These are phyloP conservation scores for Mus spretus DNA, from an alignment of 2,797 vertebrate species.

Conservation along the genomic window DNA sequence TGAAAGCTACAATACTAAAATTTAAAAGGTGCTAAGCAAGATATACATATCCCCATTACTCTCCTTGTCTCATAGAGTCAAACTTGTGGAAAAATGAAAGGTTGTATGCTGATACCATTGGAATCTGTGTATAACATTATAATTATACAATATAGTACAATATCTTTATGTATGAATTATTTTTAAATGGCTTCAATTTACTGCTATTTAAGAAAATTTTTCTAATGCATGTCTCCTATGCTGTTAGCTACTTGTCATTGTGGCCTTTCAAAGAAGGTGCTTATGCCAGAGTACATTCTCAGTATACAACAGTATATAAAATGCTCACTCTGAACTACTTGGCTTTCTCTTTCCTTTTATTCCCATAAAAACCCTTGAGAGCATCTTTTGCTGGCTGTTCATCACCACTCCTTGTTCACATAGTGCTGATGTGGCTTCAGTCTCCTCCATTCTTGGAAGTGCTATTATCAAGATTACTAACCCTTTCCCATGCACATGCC, in stretches of 20 bases:
- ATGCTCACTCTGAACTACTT: background rate
- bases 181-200: background rate
- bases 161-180: background rate
- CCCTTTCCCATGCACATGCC: background rate
- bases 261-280: background rate
- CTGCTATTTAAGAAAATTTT: background rate
- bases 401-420: too few relatives aligned
- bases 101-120: background rate
- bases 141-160: background rate
- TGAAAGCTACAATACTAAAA: background rate
- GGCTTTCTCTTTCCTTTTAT: background rate
- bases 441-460: background rate
- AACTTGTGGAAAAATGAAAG: background rate
- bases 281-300: background rate
- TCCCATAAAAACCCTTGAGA: background rate
- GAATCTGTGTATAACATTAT: background rate
- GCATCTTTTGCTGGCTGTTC: background rate
- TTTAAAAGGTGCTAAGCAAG: background rate
- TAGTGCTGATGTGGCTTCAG: background rate
- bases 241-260: background rate
- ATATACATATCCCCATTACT: background rate
- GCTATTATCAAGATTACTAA: background rate
- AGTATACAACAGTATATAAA: background rate
- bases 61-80: accelerated
- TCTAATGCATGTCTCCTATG: background rate